Base-by-base conservation (phyloP, 2,797 vertebrate species). In the Acanthurus leucopareius region DNA sequence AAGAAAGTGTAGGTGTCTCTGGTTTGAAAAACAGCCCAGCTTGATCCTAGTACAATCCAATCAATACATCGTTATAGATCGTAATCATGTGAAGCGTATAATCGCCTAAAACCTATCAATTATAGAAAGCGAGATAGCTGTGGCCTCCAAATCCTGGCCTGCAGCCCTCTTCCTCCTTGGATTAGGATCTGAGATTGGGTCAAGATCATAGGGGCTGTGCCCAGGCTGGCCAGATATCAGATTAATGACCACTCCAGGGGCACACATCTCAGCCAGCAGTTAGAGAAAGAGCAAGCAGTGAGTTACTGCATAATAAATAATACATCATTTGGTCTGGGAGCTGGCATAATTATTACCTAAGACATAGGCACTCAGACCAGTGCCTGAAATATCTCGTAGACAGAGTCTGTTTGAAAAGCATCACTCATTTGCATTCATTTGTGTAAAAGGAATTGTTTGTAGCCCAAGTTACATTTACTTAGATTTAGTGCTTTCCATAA, bases 101-200 rank as follows among this genome's bases (percentile, higher is more conserved):
- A 95, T 95, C 93, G 89, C 94, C 94, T 93, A 94, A 95, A 94
- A 95, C 94, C 95, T 94, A 95, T 95, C 94, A 95, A 95, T 96
- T 95, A 96, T 95, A 94, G 83, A 94, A 87, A 87, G 80, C 54
- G 78, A 92, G 92, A 93, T 92, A 90, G 88, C 91, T 68, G 56
- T 86, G 91, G 86, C 91, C 79, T 90, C 91, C 90, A 95, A 95
- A 96, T 95, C 95, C 94, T 95, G 92, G 94, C 95, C 95, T 86
- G 89, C 93, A 95, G 95, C 94, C 89, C 85, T 92, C 92, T 94
- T 94, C 93, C 93, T 94, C 94, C 94, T 95, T 95, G 95, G 94
- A 96, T 95, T 94, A 94, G 91, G 95, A 95, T 95, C 93, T 95
- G 93, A 95, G 94, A 95, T 95, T 94, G 94, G 93, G 93, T 94